phyloP scores from a whole-genome alignment of 2,797 vertebrate genomes.

The Sandelia bainsii region DNA sequence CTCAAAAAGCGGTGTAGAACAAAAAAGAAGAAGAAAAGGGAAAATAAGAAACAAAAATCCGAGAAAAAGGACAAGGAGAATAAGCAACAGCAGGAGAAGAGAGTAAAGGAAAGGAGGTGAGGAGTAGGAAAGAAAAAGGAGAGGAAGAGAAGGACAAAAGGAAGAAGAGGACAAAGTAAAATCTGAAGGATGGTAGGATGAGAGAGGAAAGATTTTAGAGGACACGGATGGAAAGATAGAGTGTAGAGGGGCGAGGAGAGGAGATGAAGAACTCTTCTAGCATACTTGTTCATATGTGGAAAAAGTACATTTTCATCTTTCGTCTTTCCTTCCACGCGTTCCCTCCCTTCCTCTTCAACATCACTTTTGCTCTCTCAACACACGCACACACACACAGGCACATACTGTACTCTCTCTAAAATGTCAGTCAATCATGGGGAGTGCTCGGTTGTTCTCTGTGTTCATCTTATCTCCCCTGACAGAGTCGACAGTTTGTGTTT shows the following conservation, averaged over 20 bases:
- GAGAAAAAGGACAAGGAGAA: no score
- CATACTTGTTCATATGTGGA: conserved; percentile 7
- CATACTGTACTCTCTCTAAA: conserved; percentile 38
- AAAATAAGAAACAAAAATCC: no score
- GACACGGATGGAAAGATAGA: neutral
- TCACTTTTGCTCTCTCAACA: neutral
- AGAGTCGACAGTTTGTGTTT: conserved; percentile 73
- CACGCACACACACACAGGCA: conserved; percentile 9
- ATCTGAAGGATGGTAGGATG: neutral
- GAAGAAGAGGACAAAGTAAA: neutral
- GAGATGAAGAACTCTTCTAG: conserved; percentile 7
- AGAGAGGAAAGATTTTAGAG: neutral
- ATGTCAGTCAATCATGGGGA: conserved; percentile 68
- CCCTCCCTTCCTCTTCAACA: neutral
- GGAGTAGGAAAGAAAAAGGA: neutral
- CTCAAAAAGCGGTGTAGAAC: neutral
- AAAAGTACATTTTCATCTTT: conserved; percentile 2
- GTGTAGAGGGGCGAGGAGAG: neutral
- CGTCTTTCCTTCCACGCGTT: neutral
- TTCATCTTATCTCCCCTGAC: conserved; percentile 77
- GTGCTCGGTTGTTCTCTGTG: conserved; percentile 51
- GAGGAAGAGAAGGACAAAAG: neutral
- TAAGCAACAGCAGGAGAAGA: neutral
- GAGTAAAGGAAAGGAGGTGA: neutral
- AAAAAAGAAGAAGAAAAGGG: no score